Base-by-base conservation (phyloP, 2,888 invertebrate genomes). In the Idaea biselata region DNA sequence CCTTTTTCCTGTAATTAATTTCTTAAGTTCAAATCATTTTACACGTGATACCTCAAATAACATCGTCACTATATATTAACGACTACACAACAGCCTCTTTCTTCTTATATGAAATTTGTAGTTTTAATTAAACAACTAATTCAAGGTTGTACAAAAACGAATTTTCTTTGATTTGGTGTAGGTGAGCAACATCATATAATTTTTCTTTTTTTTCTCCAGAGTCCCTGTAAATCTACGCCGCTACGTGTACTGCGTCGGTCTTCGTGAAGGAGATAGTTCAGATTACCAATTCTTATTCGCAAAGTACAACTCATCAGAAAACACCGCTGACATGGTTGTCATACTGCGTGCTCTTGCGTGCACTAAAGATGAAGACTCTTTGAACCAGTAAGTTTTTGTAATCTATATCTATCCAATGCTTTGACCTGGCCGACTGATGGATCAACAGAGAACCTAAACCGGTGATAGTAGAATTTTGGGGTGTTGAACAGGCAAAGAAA, bases 241-340 rank as follows among this genome's bases (percentile, higher is more conserved):
- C 0, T 87, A 93, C n/a, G 94, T 95, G 0, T 96, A 95, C 81
- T 96, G 96, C 78, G 84, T 89, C 6, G 96, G 94, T 17, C 79
- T 96, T 0, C 91, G 90, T 58, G 73, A 94, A 55, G 96, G 96
- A 0, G 81, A 91, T 6, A 77, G 80, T 0, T 75, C 81, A 0
- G 95, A 95, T 73, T 96, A 95, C 94, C 70, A 94, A 16, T 95
- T 94, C 84, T 87, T 95, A 32, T 94, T 93, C 87, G 59, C 87
- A 0, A 84, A 87, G 63, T 95, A 95, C 60, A 93, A 93, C 61
- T 78, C 92, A 0, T 94, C 94, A 0, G 82, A 94, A 11, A 95
- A 96, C 71, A 93, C 95, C 58, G 88, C 89, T 1, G 92, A 93
- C 16, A 93, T 96, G 78, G 88, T 95, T 1, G 86, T 87, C 59